Base-by-base conservation (phyloP, 2,113 vertebrate species). In the Erpornis zantholeuca region DNA sequence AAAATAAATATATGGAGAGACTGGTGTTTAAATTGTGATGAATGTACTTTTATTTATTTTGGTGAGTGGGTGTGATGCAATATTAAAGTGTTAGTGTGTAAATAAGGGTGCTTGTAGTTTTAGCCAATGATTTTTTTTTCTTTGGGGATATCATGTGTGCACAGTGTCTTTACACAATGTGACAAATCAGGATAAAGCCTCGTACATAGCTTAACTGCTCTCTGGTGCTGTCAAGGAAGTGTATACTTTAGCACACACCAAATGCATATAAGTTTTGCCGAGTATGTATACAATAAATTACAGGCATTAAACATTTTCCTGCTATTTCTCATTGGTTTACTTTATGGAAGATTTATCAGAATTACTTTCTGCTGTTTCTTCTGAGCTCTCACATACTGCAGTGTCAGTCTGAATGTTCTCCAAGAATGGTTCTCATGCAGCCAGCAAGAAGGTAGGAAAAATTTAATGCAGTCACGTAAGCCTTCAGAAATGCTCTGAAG, bases 1-100 rank as follows among this genome's bases (percentile, higher is more conserved):
- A 97, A 97, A 98, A 97, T 97, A 98, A 97, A 98, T 98, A 97
- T 98, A 97, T 97, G 94, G 85, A 98, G 96, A 98, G 94, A 97
- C 93, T 97, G 94, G 95, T 97, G 97, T 98, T 98, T 97, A 97
- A 97, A 93, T 93, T 97, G 97, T 98, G 94, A 94, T 92, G 96
- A 97, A 96, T 98, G 97, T 98, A 98, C 84, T 97, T 97, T 59
- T 98, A 98, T 98, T 98, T 98, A 98, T 98, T 98, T 96, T 98
- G 96, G 95, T 98, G 97, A 96, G 92, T 98, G 97, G 91, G 97
- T 96, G 95, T 97, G 91, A 97, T 53, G 33, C 97, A 97, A 96
- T 97, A 97, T 97, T 96, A 47, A 97, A 97, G 88, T 97, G 90
- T 96, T 95, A 95, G 93, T 95, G 47, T 97, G 96, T 97, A 96